These are phyloP conservation scores for Oxyura jamaicensis DNA, from an alignment of 2,113 vertebrate species.

Conservation along the genomic window DNA sequence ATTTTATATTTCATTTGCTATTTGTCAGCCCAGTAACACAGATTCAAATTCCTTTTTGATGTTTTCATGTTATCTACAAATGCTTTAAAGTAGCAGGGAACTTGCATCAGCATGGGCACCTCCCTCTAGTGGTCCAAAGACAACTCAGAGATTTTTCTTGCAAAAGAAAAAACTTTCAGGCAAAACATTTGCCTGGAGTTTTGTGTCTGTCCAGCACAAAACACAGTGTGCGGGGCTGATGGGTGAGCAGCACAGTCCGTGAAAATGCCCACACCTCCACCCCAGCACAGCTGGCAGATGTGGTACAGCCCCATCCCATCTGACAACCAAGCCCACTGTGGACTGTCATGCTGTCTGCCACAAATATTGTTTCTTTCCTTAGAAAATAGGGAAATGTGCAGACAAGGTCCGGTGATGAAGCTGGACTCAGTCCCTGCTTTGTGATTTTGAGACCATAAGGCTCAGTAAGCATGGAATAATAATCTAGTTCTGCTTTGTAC, in stretches of 20 bases:
- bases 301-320: background rate
- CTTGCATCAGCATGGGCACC: background rate
- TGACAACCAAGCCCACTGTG: accelerated
- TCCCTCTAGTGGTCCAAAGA: slow-evolving; percentile 48
- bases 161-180: too few relatives aligned
- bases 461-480: background rate
- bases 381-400: background rate
- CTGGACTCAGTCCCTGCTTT: background rate
- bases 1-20: slow-evolving; percentile 62
- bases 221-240: accelerated
- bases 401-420: accelerated
- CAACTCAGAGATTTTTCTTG: background rate
- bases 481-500: background rate
- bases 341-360: background rate
- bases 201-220: accelerated
- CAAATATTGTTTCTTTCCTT: background rate
- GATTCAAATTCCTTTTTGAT: slow-evolving; percentile 47
- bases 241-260: accelerated
- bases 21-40: slow-evolving; percentile 39
- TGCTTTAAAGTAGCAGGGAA: background rate
- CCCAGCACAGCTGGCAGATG: background rate
- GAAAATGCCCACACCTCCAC: background rate
- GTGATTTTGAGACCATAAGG: background rate
- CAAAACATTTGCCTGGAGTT: background rate
- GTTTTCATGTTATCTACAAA: slow-evolving; percentile 36